phyloP scores from a whole-genome alignment of 92 coral and sea anemone species.

The Metridium senile region DNA sequence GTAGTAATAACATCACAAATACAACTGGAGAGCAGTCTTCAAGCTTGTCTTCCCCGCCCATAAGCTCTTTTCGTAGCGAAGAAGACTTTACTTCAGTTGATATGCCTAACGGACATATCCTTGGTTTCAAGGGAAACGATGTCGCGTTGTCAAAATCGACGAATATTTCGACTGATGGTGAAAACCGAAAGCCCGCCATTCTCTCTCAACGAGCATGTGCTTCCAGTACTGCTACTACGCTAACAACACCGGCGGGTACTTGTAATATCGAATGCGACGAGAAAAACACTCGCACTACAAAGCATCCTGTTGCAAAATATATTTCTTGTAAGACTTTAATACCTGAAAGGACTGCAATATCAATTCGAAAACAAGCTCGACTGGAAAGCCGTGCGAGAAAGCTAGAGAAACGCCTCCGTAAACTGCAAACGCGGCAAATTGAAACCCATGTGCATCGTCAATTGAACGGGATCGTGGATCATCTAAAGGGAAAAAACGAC shows the following conservation, averaged over 20 bases:
- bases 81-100: conserved; percentile 69
- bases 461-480: conserved; percentile 74
- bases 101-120: conserved; percentile 93
- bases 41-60: conserved; percentile 73
- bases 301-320: conserved; percentile 85
- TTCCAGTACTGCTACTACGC: conserved; percentile 75
- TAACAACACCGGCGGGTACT: conserved; percentile 90
- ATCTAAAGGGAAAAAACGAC: conserved; percentile 44
- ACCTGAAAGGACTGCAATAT: conserved; percentile 66
- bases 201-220: conserved; percentile 92
- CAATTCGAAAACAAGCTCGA: conserved; percentile 77
- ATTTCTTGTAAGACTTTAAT: conserved; percentile 69
- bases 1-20: conserved; percentile 91
- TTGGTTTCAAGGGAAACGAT: conserved; percentile 59
- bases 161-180: conserved; percentile 36
- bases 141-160: conserved; percentile 53
- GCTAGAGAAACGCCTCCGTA: conserved; percentile 98
- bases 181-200: conserved; percentile 74
- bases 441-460: conserved; percentile 98
- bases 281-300: conserved; percentile 66
- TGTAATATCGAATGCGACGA: conserved; percentile 83
- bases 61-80: conserved; percentile 79
- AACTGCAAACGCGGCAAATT: conserved; percentile 99
- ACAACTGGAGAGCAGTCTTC: conserved; percentile 79
- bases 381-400: conserved; percentile 84